A percentile compares a stretch with the other conserved stretches of the same genome.
Evolutionary conservation across 2,113 vertebrate species (phyloP).

Genomic region (Phalacrocorax aristotelis): DNA sequence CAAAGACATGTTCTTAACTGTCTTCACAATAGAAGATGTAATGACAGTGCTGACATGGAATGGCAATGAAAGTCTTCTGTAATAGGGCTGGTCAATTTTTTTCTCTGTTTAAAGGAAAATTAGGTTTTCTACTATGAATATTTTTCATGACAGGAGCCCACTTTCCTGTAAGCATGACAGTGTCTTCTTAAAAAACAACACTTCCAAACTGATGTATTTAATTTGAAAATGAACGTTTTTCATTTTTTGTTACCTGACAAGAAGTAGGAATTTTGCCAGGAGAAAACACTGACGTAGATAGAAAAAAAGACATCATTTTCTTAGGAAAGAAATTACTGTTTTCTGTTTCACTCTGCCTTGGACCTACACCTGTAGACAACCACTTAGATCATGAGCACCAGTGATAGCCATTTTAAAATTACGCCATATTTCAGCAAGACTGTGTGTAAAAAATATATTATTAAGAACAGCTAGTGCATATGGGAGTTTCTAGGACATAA

Average conservation of each 20-base stretch:
- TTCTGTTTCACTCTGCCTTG: background rate
- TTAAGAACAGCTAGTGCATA: background rate
- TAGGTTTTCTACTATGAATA: constrained; percentile 21
- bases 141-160: constrained; percentile 29
- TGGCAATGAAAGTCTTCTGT: constrained; percentile 26
- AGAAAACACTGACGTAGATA: background rate
- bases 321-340: background rate
- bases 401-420: background rate
- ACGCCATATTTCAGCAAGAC: background rate
- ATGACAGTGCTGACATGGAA: constrained; percentile 54
- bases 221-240: constrained; percentile 31
- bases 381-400: background rate
- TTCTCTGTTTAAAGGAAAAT: constrained; percentile 47
- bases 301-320: background rate
- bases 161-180: constrained; percentile 33
- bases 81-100: constrained; percentile 24
- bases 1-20: constrained; percentile 13
- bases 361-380: background rate
- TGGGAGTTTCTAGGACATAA: background rate
- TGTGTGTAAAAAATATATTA: background rate
- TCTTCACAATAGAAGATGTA: background rate
- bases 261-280: background rate
- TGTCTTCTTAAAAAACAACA: constrained; percentile 37
- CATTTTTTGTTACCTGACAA: constrained; percentile 23
- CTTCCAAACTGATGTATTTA: constrained; percentile 26